phyloP scores from a whole-genome alignment of 2,888 invertebrate genomes.

The Idaea dimidiata region DNA sequence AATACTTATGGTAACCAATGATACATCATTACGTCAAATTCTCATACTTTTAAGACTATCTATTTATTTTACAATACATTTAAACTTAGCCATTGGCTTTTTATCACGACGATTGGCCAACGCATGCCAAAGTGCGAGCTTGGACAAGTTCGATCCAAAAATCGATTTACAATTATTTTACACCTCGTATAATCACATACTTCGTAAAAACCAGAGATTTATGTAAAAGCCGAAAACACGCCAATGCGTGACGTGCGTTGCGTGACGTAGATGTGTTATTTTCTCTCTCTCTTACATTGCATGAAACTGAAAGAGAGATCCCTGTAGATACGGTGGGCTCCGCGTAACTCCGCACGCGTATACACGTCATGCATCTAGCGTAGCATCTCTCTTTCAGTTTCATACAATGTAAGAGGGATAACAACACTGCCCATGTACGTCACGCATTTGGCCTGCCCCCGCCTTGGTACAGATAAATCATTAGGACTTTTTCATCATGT shows the following conservation, averaged over 20 bases:
- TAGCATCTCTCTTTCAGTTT: too few relatives aligned
- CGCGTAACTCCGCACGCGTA: too few relatives aligned
- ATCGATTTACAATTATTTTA: constrained; percentile 29
- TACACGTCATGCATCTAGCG: too few relatives aligned
- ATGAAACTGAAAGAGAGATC: too few relatives aligned
- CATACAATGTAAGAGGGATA: too few relatives aligned
- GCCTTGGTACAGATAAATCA: neutral
- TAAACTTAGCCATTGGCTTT: constrained; percentile 67
- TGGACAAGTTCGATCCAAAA: constrained; percentile 39
- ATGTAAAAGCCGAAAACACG: neutral
- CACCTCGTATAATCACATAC: constrained; percentile 54
- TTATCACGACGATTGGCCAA: constrained; percentile 66
- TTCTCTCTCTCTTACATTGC: too few relatives aligned
- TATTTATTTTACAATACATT: constrained; percentile 31
- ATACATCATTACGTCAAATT: constrained; percentile 70
- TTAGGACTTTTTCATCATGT: neutral
- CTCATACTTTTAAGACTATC: constrained; percentile 49
- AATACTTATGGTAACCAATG: constrained; percentile 81
- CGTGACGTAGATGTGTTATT: too few relatives aligned
- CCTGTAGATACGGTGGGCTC: too few relatives aligned
- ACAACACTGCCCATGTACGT: too few relatives aligned
- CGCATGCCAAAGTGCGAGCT: constrained; percentile 55
- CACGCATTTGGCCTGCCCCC: too few relatives aligned
- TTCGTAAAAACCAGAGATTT: constrained; percentile 51
- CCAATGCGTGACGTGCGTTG: constrained; percentile 49